A percentile compares a stretch with the other conserved stretches of the same genome.
Conservation (phyloP, 2,797 vertebrate genomes). For the Karalla daura region DNA sequence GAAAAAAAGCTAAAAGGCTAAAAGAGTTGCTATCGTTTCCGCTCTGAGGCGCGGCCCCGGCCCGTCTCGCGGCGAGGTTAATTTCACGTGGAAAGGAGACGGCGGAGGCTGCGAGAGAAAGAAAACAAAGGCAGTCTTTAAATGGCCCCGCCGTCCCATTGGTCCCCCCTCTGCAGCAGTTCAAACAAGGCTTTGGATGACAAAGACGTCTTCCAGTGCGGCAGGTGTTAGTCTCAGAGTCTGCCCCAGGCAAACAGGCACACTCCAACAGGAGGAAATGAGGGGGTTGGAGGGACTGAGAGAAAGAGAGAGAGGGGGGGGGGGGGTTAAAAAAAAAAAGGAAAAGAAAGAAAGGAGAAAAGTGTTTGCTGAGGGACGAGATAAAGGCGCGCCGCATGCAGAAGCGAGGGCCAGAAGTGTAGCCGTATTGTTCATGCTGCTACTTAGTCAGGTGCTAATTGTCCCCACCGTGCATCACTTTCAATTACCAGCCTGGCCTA, state of each 20-base stretch:
- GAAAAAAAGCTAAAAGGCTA: slow-evolving; percentile 27
- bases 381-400: slow-evolving; percentile 85
- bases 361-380: slow-evolving; percentile 76
- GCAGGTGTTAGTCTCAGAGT: slow-evolving; percentile 95
- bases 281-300: slow-evolving; percentile 25
- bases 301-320: slow-evolving; percentile 6
- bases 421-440: slow-evolving; percentile 85
- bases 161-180: slow-evolving; percentile 85
- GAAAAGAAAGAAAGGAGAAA: slow-evolving; percentile 67
- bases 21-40: slow-evolving; percentile 47
- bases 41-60: slow-evolving; percentile 21
- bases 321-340: slow-evolving; percentile 39
- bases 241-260: slow-evolving; percentile 86
- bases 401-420: slow-evolving; percentile 81
- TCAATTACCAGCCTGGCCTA: slow-evolving; percentile 80
- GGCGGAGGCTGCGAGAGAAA: slow-evolving; percentile 26
- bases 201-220: slow-evolving; percentile 92
- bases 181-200: slow-evolving; percentile 89
- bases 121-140: slow-evolving; percentile 69
- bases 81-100: slow-evolving; percentile 46
- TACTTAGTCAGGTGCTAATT: slow-evolving; percentile 86
- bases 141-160: slow-evolving; percentile 80
- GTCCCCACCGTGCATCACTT: slow-evolving; percentile 78
- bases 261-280: slow-evolving; percentile 84
- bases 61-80: slow-evolving; percentile 23